Base-by-base conservation (phyloP, 64 coral and sea anemone species). In the Porites lutea region DNA sequence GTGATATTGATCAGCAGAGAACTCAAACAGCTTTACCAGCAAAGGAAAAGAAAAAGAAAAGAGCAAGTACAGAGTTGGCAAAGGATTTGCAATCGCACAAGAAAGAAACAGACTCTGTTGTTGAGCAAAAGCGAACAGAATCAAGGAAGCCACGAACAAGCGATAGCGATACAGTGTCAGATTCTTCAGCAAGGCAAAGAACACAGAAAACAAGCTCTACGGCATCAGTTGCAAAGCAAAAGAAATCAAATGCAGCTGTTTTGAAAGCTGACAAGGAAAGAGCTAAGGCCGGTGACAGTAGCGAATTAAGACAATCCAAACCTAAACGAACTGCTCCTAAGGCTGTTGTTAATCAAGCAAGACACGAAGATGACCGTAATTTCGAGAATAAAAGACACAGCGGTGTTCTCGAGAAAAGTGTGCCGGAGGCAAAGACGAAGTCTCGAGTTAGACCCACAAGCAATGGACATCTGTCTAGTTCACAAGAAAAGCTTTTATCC, bases 401-500 rank as follows among this genome's bases (percentile, higher is more conserved):
- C 0, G 54, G 59, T 58, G 12, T 47, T 19, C 69, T 52, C 18
- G 66, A 3, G 8, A 77, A 74, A 73, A 87, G 27, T 54, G 0
- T 48, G 23, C 23, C 6, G 12, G 66, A 87, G 59, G 21, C 11
- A 15, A 86, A 70, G 44, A 13, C 18, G 51, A 77, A 88, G 50
- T 12, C 69, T 6, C 57, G 52, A 54, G 19, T 5, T 16, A 88
- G 81, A 23, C 81, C 63, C 9, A 84, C 61, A 21, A 84, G 81
- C 69, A 84, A 84, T 84, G 81, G 81, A 3, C 62, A 68, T 43
- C 46, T 84, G 11, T 84, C 63, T 8, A 84, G 62, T 52, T 84
- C 81, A 68, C 63, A 84, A 4, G 81, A 84, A 84, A 84, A 51
- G 49, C 61, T 84, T 63, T 68, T 47, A 4, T 50, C 11, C 9